A percentile compares a stretch with the other conserved stretches of the same genome.
phyloP scores from a whole-genome alignment of 2,113 vertebrate species.

The Sialia sialis region DNA sequence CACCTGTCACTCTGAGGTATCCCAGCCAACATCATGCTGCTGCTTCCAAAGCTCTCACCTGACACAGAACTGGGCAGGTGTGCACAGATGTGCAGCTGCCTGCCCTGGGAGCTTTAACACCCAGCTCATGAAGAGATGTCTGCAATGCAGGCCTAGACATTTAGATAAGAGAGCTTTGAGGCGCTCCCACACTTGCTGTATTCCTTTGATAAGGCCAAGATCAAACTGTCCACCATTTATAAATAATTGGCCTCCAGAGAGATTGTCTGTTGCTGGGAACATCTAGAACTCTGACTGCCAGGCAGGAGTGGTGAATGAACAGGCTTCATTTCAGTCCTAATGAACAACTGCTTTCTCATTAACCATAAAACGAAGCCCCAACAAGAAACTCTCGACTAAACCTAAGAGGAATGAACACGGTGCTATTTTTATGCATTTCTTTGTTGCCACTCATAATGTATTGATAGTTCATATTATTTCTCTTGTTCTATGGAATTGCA shows the following conservation, averaged over 20 bases:
- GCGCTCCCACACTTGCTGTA: neutral
- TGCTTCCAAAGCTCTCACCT: neutral
- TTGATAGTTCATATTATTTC: neutral
- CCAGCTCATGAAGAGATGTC: rapidly evolving
- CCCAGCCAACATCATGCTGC: neutral
- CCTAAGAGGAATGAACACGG: neutral
- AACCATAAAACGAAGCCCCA: rapidly evolving
- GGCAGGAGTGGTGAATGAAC: neutral
- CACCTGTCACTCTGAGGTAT: neutral
- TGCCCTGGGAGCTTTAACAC: neutral
- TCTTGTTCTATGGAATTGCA: neutral
- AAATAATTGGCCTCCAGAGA: neutral
- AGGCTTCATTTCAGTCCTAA: neutral
- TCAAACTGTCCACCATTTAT: neutral
- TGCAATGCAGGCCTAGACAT: neutral
- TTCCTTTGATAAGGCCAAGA: neutral
- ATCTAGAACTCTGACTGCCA: neutral
- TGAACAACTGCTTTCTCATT: neutral
- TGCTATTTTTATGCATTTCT: neutral
- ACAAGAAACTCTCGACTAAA: neutral
- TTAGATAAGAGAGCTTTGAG: neutral
- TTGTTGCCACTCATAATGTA: neutral
- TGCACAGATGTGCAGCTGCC: neutral
- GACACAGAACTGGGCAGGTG: neutral
- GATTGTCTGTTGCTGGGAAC: neutral